Evolutionary conservation across 2,797 vertebrate genomes (phyloP).

Genomic region (Sphenodon punctatus): DNA sequence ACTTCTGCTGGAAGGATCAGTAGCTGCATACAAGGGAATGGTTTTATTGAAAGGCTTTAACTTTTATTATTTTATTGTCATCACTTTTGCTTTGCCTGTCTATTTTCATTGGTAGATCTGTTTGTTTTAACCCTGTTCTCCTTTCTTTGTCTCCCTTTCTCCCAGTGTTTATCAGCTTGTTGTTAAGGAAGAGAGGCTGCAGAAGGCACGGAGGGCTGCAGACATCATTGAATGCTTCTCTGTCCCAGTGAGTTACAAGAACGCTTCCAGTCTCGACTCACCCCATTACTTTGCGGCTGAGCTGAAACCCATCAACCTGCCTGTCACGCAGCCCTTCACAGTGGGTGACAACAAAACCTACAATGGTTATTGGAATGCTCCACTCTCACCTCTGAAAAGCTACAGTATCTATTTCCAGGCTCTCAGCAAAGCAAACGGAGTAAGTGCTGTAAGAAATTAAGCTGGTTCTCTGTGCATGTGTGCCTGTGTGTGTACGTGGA

Average conservation of each 20-base stretch:
- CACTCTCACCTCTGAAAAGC: constrained; percentile 93
- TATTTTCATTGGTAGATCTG: neutral
- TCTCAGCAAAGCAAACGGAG: constrained; percentile 93
- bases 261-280: constrained; percentile 88
- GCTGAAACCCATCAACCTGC: constrained; percentile 88
- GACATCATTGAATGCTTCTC: constrained; percentile 89
- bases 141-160: neutral
- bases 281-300: constrained; percentile 94
- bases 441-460: constrained; percentile 73
- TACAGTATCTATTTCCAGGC: constrained; percentile 98
- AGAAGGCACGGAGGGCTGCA: constrained; percentile 88
- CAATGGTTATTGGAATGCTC: constrained; percentile 96
- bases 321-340: constrained; percentile 89
- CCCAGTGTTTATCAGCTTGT: constrained; percentile 93
- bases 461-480: neutral
- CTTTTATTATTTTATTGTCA: no score
- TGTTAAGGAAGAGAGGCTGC: constrained; percentile 92
- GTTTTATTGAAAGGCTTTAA: neutral
- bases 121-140: neutral
- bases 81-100: neutral
- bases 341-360: constrained; percentile 98
- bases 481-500: no score
- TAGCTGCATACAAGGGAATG: neutral
- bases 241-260: constrained; percentile 89
- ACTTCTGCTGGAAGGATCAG: neutral